Percentiles rank a stretch among this genome's conserved stretches.
Conservation (phyloP, 2,797 vertebrate species). For the Microctenopoma lineatum region DNA sequence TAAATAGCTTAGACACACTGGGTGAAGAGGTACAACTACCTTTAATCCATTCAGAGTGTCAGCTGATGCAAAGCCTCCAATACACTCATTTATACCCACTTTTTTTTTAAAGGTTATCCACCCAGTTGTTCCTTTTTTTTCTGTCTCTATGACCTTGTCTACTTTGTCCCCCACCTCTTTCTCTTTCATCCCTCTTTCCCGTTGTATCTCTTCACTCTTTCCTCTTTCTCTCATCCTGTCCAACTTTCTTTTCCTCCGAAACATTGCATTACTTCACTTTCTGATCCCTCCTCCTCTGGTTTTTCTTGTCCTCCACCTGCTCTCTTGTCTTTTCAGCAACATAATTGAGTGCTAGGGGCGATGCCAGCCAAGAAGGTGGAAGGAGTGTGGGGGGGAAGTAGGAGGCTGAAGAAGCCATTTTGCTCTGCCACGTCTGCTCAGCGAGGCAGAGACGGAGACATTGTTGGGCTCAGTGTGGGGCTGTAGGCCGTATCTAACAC, state of each 20-base stretch:
- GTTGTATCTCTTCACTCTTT: neutral
- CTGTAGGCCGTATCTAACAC: constrained; percentile 59
- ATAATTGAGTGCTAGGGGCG: constrained; percentile 77
- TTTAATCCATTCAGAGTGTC: neutral
- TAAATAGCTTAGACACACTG: neutral
- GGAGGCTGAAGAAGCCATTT: constrained; percentile 69
- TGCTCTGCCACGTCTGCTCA: constrained; percentile 74
- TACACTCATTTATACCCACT: neutral
- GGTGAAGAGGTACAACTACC: neutral
- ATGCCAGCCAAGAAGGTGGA: constrained; percentile 32
- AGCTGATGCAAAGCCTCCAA: neutral
- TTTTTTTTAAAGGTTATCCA: too few relatives aligned
- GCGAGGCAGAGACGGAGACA: constrained; percentile 57
- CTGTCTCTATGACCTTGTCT: neutral
- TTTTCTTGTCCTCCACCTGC: neutral
- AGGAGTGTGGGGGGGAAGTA: neutral
- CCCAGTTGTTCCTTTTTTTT: neutral
- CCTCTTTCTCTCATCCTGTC: neutral
- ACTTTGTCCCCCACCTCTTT: neutral
- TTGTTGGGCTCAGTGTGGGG: constrained; percentile 86
- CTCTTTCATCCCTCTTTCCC: neutral
- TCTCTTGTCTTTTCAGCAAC: constrained; percentile 37
- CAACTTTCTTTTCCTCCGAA: neutral
- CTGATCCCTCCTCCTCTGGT: neutral
- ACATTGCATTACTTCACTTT: neutral